Evolutionary conservation across 2,797 vertebrate genomes (phyloP), one percentile per base, ranked within the genome.

Genomic region (Euphonia xanthogaster): DNA sequence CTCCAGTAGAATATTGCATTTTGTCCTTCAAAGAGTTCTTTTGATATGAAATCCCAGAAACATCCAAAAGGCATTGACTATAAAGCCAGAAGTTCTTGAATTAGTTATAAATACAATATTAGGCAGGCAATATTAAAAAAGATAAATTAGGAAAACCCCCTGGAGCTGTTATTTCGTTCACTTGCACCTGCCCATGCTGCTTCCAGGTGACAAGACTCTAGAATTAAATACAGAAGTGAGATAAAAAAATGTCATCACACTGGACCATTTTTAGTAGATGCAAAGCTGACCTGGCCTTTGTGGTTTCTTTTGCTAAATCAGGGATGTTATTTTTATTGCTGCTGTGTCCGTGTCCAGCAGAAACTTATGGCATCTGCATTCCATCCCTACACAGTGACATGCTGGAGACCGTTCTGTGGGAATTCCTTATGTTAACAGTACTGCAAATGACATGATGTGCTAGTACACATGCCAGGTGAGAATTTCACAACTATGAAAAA

Each of bases 391-490:
- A 47, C 44, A 60, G 75, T n/a, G 65, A 48, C 3, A 0, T 9
- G 57, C 53, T 25, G 28, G 60, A 82, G 45, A 54, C 15, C 1
- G 0, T 70, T 91, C 76, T 67, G 40, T 2, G 14, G 79, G 79
- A 79, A 75, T 45, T 70, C 44, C 74, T 61, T 40, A 30, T 44
- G 68, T 40, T 78, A 31, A 55, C 79, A 42, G 58, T 72, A 54
- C 63, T 84, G 85, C 60, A 90, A 50, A 55, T 1, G 23, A 31
- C 79, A 35, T 2, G 45, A 80, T 86, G 91, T 60, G 70, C 66
- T 44, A 28, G 40, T 62, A 14, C 85, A 73, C 82, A 83, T 72
- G 89, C 93, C 91, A 94, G 93, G 66, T 93, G 87, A 93, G 82
- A 93, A 86, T 54, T 88, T 91, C 94, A 83, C 47, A 63, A 66